A percentile compares a stretch with the other conserved stretches of the same genome.
phyloP scores from a whole-genome alignment of 2,113 vertebrate genomes.

The Syrrhaptes paradoxus region DNA sequence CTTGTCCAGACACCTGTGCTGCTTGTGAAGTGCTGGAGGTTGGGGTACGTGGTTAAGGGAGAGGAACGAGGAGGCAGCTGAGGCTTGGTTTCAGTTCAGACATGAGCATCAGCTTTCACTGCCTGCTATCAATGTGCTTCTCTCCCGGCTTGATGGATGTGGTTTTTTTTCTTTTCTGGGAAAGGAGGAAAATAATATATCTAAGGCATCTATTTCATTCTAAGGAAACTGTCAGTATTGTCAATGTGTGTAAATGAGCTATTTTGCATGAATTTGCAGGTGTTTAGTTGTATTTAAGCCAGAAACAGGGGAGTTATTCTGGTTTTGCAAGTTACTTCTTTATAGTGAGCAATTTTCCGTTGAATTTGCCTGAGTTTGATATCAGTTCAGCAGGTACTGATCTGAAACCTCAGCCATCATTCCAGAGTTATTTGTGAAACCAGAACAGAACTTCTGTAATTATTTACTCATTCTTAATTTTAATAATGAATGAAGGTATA shows the following conservation, averaged over 20 bases:
- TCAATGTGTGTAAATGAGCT: neutral
- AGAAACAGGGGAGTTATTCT: neutral
- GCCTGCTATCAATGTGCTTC: fast-evolving
- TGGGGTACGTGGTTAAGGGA: neutral
- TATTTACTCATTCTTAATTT: neutral
- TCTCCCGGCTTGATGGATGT: neutral
- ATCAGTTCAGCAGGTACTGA: neutral
- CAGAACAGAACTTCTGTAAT: neutral
- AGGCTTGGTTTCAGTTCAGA: neutral
- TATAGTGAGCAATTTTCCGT: neutral
- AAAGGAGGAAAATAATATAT: neutral
- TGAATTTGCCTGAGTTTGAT: neutral
- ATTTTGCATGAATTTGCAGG: neutral
- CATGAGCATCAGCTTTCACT: neutral
- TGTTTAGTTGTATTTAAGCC: neutral
- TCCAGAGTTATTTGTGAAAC: neutral
- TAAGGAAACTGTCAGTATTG: constrained; percentile 17
- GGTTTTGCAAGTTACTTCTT: neutral
- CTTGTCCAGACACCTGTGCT: fast-evolving
- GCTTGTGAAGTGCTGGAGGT: neutral
- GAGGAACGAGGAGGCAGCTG: neutral
- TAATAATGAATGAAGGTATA: neutral
- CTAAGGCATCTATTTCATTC: neutral
- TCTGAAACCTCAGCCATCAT: neutral
- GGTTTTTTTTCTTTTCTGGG: neutral